Base-by-base conservation (phyloP, 2,888 invertebrate genomes). In the Tolmerus cingulatus region DNA sequence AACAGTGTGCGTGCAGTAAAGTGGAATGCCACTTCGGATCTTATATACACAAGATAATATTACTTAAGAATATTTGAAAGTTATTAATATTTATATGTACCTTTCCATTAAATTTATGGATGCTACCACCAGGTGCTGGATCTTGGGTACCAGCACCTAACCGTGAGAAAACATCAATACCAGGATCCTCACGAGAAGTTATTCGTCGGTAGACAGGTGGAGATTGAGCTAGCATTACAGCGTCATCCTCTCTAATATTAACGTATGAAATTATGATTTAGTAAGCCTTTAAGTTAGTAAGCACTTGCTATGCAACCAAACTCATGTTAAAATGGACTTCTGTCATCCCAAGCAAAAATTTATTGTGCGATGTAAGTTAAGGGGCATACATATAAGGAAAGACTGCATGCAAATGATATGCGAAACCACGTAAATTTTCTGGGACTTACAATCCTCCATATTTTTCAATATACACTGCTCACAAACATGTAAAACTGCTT, bases 1-100 rank as follows among this genome's bases (percentile, higher is more conserved):
- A 9, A 97, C 97, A 86, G 96, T 95, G 91, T 97, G 96, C 34
- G 96, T 96, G 91, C 97, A 97, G 89, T 95, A 95, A 87, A 97
- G 93, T 90, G 95, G 95, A 87, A 94, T 93, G 89, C 93, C 93
- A 12, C 93, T 93, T 27, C 90, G 90, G 77, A 89, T 89, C 90
- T 91, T 77, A 14, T 34, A 34, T 27, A n/a, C 30, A 66, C 5
- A 81, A 46, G 12, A 34, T 74, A 30, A 34, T 2, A 16, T 40
- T n/a, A 74, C 1, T 40, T 85, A 43, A 74, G 3, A 19, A 79
- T 46, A 12, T 1, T 46, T n/a, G 16, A 27, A 82, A 19, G 4
- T 34, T 23, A 55, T 27, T 46, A 74, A 76, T 82, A 88, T n/a
- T n/a, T n/a, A n/a, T n/a, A n/a, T n/a, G n/a, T 89, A 91, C 91